A percentile compares a stretch with the other conserved stretches of the same genome.
These are phyloP conservation scores for Numenius phaeopus DNA, from an alignment of 2,797 vertebrate species.

Conservation along the genomic window DNA sequence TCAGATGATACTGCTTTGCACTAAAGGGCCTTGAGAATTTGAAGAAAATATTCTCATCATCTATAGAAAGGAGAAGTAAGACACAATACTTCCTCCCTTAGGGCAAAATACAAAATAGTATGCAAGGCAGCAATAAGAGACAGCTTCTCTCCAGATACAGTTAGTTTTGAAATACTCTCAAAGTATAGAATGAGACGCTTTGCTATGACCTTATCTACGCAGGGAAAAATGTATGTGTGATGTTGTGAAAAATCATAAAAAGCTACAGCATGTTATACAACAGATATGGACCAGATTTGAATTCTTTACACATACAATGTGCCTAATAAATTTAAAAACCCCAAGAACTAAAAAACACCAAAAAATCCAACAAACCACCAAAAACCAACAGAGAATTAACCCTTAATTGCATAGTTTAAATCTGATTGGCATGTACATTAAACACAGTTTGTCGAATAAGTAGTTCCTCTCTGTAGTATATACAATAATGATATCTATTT, in stretches of 20 bases:
- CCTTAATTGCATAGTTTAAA: background rate
- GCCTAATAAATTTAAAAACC: background rate
- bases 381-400: background rate
- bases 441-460: background rate
- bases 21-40: background rate
- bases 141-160: background rate
- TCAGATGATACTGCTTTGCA: background rate
- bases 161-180: background rate
- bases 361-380: background rate
- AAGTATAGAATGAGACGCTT: background rate
- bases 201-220: background rate
- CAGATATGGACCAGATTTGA: background rate
- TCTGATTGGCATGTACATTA: background rate
- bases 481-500: background rate
- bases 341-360: background rate
- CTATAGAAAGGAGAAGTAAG: background rate
- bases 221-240: background rate
- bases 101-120: background rate
- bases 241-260: slow-evolving; percentile 5
- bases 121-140: background rate
- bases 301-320: background rate
- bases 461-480: background rate
- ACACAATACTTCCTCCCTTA: background rate
- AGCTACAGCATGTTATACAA: background rate
- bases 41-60: background rate